Base-by-base conservation (phyloP, 2,888 invertebrate species). In the Andricus curvator region DNA sequence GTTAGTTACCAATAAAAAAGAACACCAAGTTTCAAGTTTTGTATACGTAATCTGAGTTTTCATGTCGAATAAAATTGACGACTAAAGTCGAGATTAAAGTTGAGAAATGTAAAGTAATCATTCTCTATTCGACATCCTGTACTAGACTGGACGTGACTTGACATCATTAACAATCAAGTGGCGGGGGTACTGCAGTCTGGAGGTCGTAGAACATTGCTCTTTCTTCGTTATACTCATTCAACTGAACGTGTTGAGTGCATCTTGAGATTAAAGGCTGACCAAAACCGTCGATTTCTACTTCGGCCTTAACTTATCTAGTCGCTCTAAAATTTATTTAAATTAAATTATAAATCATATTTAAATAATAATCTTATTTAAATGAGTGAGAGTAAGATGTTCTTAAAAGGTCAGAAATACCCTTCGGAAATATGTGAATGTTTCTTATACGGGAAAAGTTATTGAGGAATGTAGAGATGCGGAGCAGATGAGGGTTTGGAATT, bases 61-160 rank as follows among this genome's bases (percentile, higher is more conserved):
- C 20, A n/a, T 29, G 33, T 33, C n/a, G 29, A 56, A 62, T 25
- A 62, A 11, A 33, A 56, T 51, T 37, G 33, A 74, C 56, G 74
- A 37, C 33, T 44, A 29, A 48, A 17, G 15, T 48, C 15, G 48
- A 48, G 48, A 48, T 48, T 17, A 48, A 74, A 74, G 74, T 74
- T 74, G 74, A 74, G 74, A 74, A 74, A 74, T 56, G 37, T 74
- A 51, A 56, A 33, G 56, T 74, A 74, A 74, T 74, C 56, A 29
- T 74, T 74, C 74, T 74, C 74, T 74, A 74, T 70, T 70, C 74
- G 33, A 74, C 74, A 74, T 74, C 74, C 74, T 74, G 74, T 74
- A 29, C 74, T 56, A 74, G 74, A 74, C 74, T 74, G 74, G 74
- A 74, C 56, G 74, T 74, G 56, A 74, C 74, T 74, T 74, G 74